Evolutionary conservation across 2,888 invertebrate genomes (phyloP), one percentile per base, ranked within the genome.

Genomic region (Macrophya alboannulata): DNA sequence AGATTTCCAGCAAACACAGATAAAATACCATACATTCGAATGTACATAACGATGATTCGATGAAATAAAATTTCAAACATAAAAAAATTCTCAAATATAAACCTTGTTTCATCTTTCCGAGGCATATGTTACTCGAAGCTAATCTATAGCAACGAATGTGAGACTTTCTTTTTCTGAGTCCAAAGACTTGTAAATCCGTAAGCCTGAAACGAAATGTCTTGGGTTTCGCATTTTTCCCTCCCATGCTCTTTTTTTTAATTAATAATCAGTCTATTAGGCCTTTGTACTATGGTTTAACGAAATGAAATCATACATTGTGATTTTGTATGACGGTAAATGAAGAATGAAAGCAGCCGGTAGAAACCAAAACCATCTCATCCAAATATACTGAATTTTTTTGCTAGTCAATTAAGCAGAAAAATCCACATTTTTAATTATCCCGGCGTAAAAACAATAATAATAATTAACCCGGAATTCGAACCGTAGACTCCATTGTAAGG

Each of bases 391-490:
- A 21, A 72, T 72, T 72, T 45, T 68, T 43, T 45, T 8, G 9
- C 10, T n/a, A 21, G 5, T 21, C 3, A 74, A 74, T 74, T 74
- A 12, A 45, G 12, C 21, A 45, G 72, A 6, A 74, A 45, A 81
- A 62, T 81, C 21, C 40, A 37, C 25, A 4, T 21, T 59, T 79
- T 40, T 79, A 15, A 79, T 55, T 31, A 79, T 17, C 10, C 40
- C n/a, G n/a, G 31, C 10, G 51, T 40, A 17, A 43, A 62, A 81
- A 25, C 43, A 62, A 81, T 81, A 81, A 62, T 40, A 81, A 62
- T 40, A 81, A 81, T 45, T 51, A 81, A 62, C 68, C 31, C 51
- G 31, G 48, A 81, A 21, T 48, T 17, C 43, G 17, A 55, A 81
- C 43, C 43, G 40, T 43, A 25, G 48, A 71, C 45, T 68, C 37